phyloP scores from a whole-genome alignment of 2,888 invertebrate genomes.

The Terebella lapidaria region DNA sequence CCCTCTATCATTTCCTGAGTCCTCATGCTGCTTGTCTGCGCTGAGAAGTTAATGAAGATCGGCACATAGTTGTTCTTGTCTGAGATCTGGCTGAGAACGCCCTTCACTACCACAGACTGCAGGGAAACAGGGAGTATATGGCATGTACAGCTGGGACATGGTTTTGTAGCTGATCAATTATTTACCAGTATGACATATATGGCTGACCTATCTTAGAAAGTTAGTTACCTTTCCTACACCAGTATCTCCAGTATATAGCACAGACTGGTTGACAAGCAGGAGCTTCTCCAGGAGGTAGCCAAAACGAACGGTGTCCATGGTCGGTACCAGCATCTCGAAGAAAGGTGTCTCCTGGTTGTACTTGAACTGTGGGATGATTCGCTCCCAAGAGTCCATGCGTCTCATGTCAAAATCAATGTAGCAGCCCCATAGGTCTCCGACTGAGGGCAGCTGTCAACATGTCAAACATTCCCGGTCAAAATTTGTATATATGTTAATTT shows the following conservation, averaged over 20 bases:
- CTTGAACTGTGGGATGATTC: conserved; percentile 68
- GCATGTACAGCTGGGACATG: too few species aligned
- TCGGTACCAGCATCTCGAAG: conserved; percentile 85
- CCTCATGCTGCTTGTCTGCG: conserved; percentile 79
- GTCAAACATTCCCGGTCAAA: too few species aligned
- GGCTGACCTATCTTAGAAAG: neutral
- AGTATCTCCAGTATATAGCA: conserved; percentile 84
- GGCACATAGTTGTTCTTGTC: conserved; percentile 65
- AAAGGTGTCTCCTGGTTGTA: conserved; percentile 71
- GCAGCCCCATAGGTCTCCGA: conserved; percentile 70
- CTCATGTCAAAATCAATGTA: conserved; percentile 69
- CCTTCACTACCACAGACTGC: conserved; percentile 73
- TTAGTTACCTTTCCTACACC: conserved; percentile 55
- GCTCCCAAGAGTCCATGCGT: conserved; percentile 73
- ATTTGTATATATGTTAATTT: neutral
- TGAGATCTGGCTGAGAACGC: conserved; percentile 65
- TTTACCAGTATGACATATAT: too few species aligned
- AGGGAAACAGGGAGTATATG: conserved; percentile 4
- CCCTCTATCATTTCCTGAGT: conserved; percentile 80
- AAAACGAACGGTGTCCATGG: conserved; percentile 82
- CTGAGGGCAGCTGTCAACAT: conserved; percentile 69
- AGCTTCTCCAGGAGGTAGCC: conserved; percentile 75
- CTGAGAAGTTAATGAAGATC: conserved; percentile 80
- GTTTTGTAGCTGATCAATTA: too few species aligned
- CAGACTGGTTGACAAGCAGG: conserved; percentile 68